These are phyloP conservation scores for Sorex maritimensis DNA, from an alignment of 2,797 vertebrate genomes.

Conservation along the genomic window DNA sequence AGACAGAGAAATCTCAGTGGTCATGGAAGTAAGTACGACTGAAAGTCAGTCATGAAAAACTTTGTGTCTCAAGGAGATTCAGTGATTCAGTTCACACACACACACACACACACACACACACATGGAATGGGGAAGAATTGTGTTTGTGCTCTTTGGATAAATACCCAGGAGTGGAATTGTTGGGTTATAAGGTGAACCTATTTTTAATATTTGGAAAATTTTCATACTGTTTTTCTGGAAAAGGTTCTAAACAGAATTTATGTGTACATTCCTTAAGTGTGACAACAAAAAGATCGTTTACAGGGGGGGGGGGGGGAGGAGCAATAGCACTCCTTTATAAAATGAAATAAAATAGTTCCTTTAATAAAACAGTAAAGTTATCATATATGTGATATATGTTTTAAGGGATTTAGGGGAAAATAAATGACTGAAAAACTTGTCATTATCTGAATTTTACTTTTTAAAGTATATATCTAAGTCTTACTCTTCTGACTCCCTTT, in stretches of 20 bases:
- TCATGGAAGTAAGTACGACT: too few relatives aligned
- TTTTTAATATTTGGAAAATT: too few relatives aligned
- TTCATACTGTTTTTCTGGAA: background rate
- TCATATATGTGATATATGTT: constrained; percentile 2
- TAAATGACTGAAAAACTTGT: constrained; percentile 31
- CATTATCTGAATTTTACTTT: background rate
- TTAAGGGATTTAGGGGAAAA: background rate
- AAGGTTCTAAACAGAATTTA: background rate
- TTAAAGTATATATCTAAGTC: background rate
- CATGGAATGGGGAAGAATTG: too few relatives aligned
- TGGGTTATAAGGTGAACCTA: too few relatives aligned
- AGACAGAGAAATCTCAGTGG: too few relatives aligned
- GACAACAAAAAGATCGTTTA: constrained; percentile 5
- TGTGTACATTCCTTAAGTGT: background rate
- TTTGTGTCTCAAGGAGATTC: too few relatives aligned
- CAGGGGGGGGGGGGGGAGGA: too few relatives aligned
- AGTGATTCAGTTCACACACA: too few relatives aligned
- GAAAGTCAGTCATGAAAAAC: too few relatives aligned
- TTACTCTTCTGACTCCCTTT: background rate
- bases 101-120: too few relatives aligned
- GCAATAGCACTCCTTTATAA: background rate
- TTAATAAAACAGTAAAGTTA: background rate
- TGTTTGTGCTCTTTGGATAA: too few relatives aligned
- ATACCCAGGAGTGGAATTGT: too few relatives aligned
- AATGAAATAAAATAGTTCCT: background rate